These are phyloP conservation scores for Bombylius discolor DNA, from an alignment of 2,888 invertebrate species.

Conservation along the genomic window DNA sequence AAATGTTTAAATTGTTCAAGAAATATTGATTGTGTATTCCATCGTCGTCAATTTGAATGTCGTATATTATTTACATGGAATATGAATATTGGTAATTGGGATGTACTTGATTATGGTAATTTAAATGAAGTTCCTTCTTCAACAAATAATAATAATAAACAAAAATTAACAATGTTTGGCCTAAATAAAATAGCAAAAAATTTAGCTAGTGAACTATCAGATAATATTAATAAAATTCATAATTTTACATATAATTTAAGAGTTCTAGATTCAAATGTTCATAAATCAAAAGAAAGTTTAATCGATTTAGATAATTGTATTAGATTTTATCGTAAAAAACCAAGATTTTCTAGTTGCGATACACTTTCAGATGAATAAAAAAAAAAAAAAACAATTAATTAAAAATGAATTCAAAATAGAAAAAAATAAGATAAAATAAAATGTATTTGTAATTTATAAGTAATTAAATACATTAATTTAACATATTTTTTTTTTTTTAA, in stretches of 20 bases:
- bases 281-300: conserved; percentile 31
- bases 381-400: too few species aligned
- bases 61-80: conserved; percentile 36
- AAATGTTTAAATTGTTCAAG: conserved; percentile 32
- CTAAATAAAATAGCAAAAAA: conserved; percentile 28
- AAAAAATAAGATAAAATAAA: too few species aligned
- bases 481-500: too few species aligned
- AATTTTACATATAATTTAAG: conserved; percentile 30
- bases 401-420: too few species aligned
- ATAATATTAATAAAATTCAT: conserved; percentile 23
- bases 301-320: conserved; percentile 33
- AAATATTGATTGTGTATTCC: conserved; percentile 29
- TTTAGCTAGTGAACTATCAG: conserved; percentile 28
- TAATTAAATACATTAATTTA: too few species aligned
- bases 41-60: conserved; percentile 33
- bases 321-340: conserved; percentile 31
- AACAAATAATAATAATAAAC: background rate
- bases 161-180: conserved; percentile 12
- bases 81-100: conserved; percentile 33
- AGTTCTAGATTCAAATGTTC: conserved; percentile 31
- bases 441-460: too few species aligned
- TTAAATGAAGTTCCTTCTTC: conserved; percentile 24
- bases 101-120: conserved; percentile 34
- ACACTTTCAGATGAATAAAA: background rate
- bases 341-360: conserved; percentile 3